Evolutionary conservation across 2,888 invertebrate genomes (phyloP).

Genomic region (Luffia ferchaultella): DNA sequence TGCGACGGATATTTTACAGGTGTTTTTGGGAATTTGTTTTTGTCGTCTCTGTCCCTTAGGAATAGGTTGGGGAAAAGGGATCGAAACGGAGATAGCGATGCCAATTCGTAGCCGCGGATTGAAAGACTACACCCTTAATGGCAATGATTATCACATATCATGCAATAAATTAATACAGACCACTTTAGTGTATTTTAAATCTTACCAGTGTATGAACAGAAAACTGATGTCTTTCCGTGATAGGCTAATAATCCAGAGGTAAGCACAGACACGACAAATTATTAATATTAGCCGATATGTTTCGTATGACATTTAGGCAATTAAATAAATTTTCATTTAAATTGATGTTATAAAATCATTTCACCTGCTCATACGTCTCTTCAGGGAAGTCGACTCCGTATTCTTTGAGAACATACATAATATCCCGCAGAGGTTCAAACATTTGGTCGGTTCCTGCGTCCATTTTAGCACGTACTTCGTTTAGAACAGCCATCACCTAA

Average conservation of each 20-base stretch:
- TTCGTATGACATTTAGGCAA: background rate
- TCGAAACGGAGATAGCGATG: no score
- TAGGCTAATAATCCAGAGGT: conserved; percentile 19
- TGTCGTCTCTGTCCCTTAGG: no score
- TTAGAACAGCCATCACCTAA: conserved; percentile 80
- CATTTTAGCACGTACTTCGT: conserved; percentile 78
- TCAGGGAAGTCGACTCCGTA: conserved; percentile 91
- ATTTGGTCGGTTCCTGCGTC: conserved; percentile 77
- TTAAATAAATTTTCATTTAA: conserved; percentile 5
- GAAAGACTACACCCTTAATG: no score
- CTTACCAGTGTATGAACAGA: conserved; percentile 55
- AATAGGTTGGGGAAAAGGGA: no score
- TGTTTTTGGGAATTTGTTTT: no score
- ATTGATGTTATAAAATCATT: no score
- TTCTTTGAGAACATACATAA: conserved; percentile 82
- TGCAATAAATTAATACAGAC: no score
- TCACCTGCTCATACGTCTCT: conserved; percentile 75
- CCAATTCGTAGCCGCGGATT: no score
- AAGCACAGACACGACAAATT: background rate
- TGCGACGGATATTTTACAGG: no score
- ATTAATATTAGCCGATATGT: background rate
- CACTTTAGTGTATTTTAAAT: conserved; percentile 5
- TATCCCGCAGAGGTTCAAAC: conserved; percentile 89
- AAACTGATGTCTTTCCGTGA: conserved; percentile 30
- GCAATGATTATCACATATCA: no score